phyloP scores from a whole-genome alignment of 92 coral and sea anemone species.

The Galaxea fascicularis region DNA sequence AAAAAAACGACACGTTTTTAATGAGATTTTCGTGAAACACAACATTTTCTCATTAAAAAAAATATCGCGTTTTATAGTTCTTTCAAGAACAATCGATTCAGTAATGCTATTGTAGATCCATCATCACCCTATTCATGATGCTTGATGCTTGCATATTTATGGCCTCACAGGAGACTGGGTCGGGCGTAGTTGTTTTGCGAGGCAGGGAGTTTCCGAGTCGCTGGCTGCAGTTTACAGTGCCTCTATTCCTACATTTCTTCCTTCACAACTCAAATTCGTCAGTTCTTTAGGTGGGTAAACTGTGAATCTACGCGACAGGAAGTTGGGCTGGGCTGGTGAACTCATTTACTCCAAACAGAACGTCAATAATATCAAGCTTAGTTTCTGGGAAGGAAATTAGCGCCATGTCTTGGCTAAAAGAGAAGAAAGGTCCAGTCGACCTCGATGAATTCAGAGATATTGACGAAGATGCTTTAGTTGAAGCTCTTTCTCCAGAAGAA shows the following conservation, averaged over 20 bases:
- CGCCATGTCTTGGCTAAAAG: conserved; percentile 87
- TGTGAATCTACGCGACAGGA: neutral
- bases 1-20: neutral
- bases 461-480: conserved; percentile 85
- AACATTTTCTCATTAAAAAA: neutral
- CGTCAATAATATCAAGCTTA: neutral
- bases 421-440: conserved; percentile 69
- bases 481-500: conserved; percentile 88
- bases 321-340: conserved; percentile 1
- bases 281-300: neutral
- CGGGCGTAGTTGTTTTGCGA: conserved; percentile 35
- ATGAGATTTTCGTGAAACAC: neutral
- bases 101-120: neutral
- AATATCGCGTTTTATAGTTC: neutral
- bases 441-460: conserved; percentile 80
- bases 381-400: neutral
- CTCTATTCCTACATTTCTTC: neutral
- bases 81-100: conserved; percentile 24
- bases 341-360: neutral
- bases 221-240: neutral
- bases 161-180: conserved; percentile 37
- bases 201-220: conserved; percentile 16
- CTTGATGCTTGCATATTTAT: neutral
- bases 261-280: neutral
- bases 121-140: neutral